Evolutionary conservation across 2,797 vertebrate species (phyloP), one percentile per base, ranked within the genome.

Genomic region (Chelonia mydas): DNA sequence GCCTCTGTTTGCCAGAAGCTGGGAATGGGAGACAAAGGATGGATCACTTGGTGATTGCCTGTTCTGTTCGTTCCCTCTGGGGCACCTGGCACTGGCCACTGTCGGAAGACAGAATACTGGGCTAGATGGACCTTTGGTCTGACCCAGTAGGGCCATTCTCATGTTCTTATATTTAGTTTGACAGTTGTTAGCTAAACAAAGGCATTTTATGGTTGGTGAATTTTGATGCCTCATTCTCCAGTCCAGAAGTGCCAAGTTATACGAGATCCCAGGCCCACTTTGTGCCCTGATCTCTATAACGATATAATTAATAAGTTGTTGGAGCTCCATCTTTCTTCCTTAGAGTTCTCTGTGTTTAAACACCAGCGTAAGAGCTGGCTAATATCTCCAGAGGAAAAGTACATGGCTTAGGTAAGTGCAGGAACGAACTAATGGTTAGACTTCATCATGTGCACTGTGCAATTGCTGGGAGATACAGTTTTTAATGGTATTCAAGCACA

Each of bases 141-240:
- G 41, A 41, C 5, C 41, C 41, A 41, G 41, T 41, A 41, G 41
- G 41, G 41, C 41, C 41, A 41, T 41, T 41, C 41, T 41, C 41
- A 41, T 41, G 41, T 49, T 49, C 49, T 49, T 49, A 11, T 49
- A 95, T 59, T 0, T 3, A 0, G 2, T 57, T 57, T 5, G 1
- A 74, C 49, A 12, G 0, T 3, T 55, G 2, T 88, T 17, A 88
- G 54, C 90, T 84, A 59, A 0, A 0, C 6, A 41, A 53, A 33
- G 10, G n/a, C 28, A 45, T 47, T 31, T 82, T 82, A 59, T 82
- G 41, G 17, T 45, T 55, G 19, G 3, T 55, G 19, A 45, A 81
- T 72, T 61, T 65, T 74, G 84, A 33, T 0, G 15, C 33, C 1
- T n/a, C 2, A 33, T 37, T 81, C 0, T 0, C 6, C 74, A 45